Conservation (phyloP, 2,113 vertebrate genomes). For the Leptobrachium leishanense region DNA sequence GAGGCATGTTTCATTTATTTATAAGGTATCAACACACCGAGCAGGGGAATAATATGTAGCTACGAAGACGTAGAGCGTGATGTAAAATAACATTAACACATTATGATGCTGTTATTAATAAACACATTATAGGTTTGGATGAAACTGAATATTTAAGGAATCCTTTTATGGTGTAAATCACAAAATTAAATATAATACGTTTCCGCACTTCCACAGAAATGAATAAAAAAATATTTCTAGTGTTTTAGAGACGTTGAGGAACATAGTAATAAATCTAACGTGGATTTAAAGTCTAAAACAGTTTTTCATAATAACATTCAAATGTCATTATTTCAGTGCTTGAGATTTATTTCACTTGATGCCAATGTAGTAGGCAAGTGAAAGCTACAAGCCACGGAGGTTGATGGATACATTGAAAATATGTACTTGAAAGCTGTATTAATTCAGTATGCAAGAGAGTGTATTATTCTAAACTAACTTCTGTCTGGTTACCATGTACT, state of each 20-base stretch:
- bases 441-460: background rate
- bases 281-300: background rate
- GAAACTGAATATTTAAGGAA: background rate
- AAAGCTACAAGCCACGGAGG: background rate
- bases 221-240: conserved; percentile 19
- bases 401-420: background rate
- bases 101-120: conserved; percentile 1
- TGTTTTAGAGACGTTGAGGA: conserved; percentile 12
- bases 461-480: too few relatives aligned
- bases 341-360: conserved; percentile 11
- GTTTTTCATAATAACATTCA: conserved; percentile 18
- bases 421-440: background rate
- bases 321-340: conserved; percentile 25
- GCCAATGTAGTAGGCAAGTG: background rate
- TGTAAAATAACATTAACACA: conserved; percentile 1
- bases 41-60: background rate
- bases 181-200: background rate
- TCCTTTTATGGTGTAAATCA: background rate
- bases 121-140: background rate
- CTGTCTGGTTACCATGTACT: too few relatives aligned
- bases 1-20: conserved; percentile 10
- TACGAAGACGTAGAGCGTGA: background rate
- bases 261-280: conserved; percentile 21
- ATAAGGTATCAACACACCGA: conserved; percentile 4
- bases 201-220: background rate